A percentile compares a stretch with the other conserved stretches of the same genome.
These are phyloP conservation scores for Arremon aurantiirostris DNA, from an alignment of 2,797 vertebrate species.

Conservation along the genomic window DNA sequence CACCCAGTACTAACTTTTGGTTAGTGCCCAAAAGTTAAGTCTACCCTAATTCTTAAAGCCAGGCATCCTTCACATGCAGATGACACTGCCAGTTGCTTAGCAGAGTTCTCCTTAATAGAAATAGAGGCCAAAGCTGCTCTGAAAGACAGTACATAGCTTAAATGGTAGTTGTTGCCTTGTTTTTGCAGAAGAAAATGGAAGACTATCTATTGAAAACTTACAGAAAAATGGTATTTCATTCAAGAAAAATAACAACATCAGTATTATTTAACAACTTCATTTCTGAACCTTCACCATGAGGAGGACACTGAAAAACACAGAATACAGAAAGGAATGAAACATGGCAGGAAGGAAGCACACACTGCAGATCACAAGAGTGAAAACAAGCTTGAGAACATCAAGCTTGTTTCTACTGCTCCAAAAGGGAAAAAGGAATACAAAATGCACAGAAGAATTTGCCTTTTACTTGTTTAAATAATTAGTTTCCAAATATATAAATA, in stretches of 20 bases:
- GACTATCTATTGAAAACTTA: background rate
- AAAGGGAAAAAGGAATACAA: background rate
- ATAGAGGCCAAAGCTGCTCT: background rate
- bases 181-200: background rate
- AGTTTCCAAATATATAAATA: background rate
- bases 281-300: background rate
- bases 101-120: background rate
- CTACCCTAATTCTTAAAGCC: background rate
- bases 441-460: background rate
- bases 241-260: background rate
- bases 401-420: background rate
- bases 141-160: background rate
- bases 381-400: background rate
- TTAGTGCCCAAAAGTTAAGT: background rate
- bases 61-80: background rate
- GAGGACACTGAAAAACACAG: rapidly evolving
- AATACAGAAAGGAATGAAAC: background rate
- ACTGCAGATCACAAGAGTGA: background rate
- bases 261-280: background rate
- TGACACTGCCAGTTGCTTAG: background rate
- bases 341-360: background rate
- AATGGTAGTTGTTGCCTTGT: background rate
- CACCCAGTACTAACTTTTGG: no score
- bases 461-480: background rate
- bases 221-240: background rate